Conservation (phyloP, 2,888 invertebrate species). For the Caenorhabditis sp. region DNA sequence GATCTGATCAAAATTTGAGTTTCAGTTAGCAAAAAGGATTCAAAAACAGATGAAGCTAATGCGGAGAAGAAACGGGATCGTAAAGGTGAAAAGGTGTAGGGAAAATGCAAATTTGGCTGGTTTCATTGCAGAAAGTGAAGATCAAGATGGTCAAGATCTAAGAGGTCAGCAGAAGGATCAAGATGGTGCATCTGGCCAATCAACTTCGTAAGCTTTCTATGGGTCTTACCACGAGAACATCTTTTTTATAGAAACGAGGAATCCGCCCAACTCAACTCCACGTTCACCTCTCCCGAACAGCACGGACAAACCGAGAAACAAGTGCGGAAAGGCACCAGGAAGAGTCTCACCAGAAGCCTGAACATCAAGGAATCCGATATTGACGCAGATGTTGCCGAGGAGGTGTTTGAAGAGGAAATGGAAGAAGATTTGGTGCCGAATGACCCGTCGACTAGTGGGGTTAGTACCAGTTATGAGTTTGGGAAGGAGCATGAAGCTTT, state of each 20-base stretch:
- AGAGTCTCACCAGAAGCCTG: slow-evolving; percentile 62
- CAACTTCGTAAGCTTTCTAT: slow-evolving; percentile 20
- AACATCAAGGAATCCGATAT: slow-evolving; percentile 63
- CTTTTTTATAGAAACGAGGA: slow-evolving; percentile 29
- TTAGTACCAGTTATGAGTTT: slow-evolving; percentile 16
- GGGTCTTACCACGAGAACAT: background rate
- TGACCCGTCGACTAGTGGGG: slow-evolving; percentile 31
- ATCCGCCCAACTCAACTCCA: slow-evolving; percentile 32
- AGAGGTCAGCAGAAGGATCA: slow-evolving; percentile 2
- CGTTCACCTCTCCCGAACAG: slow-evolving; percentile 44
- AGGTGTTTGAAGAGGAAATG: slow-evolving; percentile 38
- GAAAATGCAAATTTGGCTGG: background rate
- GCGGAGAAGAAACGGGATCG: slow-evolving; percentile 35
- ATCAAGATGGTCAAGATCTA: slow-evolving; percentile 10
- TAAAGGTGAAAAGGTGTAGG: slow-evolving; percentile 15
- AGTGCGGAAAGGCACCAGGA: slow-evolving; percentile 46
- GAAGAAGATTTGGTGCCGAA: slow-evolving; percentile 39
- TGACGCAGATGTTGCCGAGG: slow-evolving; percentile 61
- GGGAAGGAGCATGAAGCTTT: slow-evolving; percentile 44
- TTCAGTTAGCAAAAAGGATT: slow-evolving; percentile 40
- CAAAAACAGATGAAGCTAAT: slow-evolving; percentile 21
- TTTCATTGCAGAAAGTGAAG: slow-evolving; percentile 46
- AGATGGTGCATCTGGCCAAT: background rate
- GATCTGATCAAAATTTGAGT: slow-evolving; percentile 1
- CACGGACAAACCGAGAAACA: slow-evolving; percentile 61